phyloP scores from a whole-genome alignment of 2,113 vertebrate genomes.

The Girardinichthys multiradiatus region DNA sequence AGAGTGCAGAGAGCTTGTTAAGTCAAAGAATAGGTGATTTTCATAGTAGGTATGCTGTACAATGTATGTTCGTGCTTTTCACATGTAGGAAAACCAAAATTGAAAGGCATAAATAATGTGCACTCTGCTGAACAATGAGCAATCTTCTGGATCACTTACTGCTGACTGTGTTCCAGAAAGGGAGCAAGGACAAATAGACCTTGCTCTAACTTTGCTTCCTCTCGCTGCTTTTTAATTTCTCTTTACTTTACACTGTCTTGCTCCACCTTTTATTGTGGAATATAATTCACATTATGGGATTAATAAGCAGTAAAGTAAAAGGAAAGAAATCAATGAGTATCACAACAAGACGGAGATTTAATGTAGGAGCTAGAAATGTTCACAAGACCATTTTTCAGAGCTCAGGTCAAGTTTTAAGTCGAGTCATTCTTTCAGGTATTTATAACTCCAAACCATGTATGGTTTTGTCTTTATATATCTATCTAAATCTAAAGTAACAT shows the following conservation, averaged over 20 bases:
- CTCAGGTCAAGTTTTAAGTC: neutral
- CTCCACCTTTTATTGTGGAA: conserved; percentile 25
- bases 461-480: neutral
- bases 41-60: conserved; percentile 11
- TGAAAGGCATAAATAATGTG: neutral
- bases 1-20: conserved; percentile 35
- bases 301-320: conserved; percentile 17
- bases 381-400: neutral
- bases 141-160: conserved; percentile 18
- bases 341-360: neutral
- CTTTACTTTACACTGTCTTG: conserved; percentile 17
- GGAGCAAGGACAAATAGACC: conserved; percentile 54
- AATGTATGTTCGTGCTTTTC: neutral
- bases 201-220: conserved; percentile 22
- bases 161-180: conserved; percentile 23
- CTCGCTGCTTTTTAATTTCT: conserved; percentile 49
- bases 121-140: conserved; percentile 24
- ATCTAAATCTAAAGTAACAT: neutral
- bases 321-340: conserved; percentile 20
- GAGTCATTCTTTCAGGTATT: neutral
- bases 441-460: neutral
- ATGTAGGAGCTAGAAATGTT: neutral
- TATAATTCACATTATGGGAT: conserved; percentile 49
- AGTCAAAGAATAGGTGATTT: conserved; percentile 4
- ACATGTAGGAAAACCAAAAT: conserved; percentile 8